These are phyloP conservation scores for Abrostola tripartita DNA, from an alignment of 2,888 invertebrate genomes.

Conservation along the genomic window DNA sequence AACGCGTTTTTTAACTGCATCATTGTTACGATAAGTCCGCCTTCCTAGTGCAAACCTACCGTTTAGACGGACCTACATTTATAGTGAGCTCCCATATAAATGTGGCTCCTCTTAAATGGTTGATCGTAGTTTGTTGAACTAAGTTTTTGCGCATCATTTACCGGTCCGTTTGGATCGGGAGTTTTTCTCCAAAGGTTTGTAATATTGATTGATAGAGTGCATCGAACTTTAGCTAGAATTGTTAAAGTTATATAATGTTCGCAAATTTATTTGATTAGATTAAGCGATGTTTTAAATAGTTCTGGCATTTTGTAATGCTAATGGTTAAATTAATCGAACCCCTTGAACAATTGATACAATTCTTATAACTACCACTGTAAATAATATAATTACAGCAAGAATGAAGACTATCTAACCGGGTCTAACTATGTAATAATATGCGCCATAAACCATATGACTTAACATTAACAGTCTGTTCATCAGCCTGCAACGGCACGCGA, in stretches of 20 bases:
- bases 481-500: conserved; percentile 2
- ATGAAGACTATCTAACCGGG: too few relatives aligned
- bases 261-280: too few relatives aligned
- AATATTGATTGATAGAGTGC: conserved; percentile 64
- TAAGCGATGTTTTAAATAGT: too few relatives aligned
- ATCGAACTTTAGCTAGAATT: conserved; percentile 58
- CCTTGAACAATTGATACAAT: too few relatives aligned
- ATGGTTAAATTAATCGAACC: too few relatives aligned
- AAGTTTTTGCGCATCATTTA: conserved; percentile 73
- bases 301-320: too few relatives aligned
- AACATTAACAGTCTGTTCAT: not conserved
- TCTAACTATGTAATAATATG: too few relatives aligned
- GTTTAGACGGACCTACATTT: conserved; percentile 19
- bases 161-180: conserved; percentile 64
- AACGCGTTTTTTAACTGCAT: conserved; percentile 57
- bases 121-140: conserved; percentile 77
- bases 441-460: not conserved
- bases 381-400: too few relatives aligned
- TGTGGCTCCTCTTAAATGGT: conserved; percentile 16
- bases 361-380: too few relatives aligned
- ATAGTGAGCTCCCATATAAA: not conserved
- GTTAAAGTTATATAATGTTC: conserved; percentile 12
- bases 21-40: conserved; percentile 59
- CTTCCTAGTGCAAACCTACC: conserved; percentile 40
- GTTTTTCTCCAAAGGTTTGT: conserved; percentile 66